Evolutionary conservation across 2,888 invertebrate genomes (phyloP), one percentile per base, ranked within the genome.

Genomic region (Mallateleia sp.): DNA sequence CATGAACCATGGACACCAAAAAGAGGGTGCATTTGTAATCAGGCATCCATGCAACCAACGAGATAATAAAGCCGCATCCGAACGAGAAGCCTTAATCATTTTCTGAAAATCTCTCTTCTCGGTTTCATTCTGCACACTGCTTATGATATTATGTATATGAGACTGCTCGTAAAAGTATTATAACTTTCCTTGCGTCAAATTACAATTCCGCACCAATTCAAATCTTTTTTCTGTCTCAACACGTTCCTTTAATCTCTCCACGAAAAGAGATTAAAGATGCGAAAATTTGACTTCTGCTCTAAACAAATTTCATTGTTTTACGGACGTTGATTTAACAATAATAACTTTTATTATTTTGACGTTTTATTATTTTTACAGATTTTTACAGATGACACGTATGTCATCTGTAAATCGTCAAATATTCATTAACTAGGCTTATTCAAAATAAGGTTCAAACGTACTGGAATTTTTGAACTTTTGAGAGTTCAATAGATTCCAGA

Each of bases 11-110:
- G 91, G 93, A 92, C 91, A 92, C 91, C 92, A 88, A 82, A 86
- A 60, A 89, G 88, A 90, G 93, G 93, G 93, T 93, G 93, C 93
- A 93, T 93, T 92, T 91, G 92, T 93, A 93, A 93, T 93, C 91
- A 92, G 92, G 80, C 89, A 87, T 84, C 89, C 90, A 81, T 84
- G 87, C 81, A 80, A 78, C 80, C 87, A 88, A 88, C 85, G 85
- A 82, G 85, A 91, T 90, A 87, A 86, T 90, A 91, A 90, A 91
- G 85, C 83, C 87, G 78, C 89, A 84, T 89, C 86, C 90, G 88
- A 82, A 87, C 74, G 82, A 74, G 81, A 85, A 88, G 81, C 85
- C 82, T 85, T 82, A 79, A 85, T 88, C 84, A 88, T 88, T 88
- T 88, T 88, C 85, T 32, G 66, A 75, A 88, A 88, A 88, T 82